These are phyloP conservation scores for Flabesymbios commensalis DNA, from an alignment of 2,888 invertebrate genomes.

Conservation along the genomic window DNA sequence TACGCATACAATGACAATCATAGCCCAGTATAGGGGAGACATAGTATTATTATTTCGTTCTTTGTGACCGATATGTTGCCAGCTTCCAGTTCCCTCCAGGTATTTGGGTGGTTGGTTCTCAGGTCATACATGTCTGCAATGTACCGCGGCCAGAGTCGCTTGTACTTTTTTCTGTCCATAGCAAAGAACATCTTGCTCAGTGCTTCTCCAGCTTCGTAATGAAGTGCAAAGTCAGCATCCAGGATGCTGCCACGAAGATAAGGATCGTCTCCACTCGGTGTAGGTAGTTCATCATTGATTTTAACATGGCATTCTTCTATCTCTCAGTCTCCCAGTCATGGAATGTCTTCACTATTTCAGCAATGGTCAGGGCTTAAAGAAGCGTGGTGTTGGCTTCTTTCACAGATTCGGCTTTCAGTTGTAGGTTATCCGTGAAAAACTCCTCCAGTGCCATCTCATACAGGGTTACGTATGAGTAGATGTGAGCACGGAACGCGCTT, in stretches of 20 bases:
- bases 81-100: background rate
- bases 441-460: slow-evolving; percentile 3
- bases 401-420: slow-evolving; percentile 5
- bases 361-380: slow-evolving; percentile 9
- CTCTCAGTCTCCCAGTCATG: slow-evolving; percentile 14
- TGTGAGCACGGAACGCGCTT: background rate
- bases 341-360: slow-evolving; percentile 11
- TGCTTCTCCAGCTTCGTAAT: slow-evolving; percentile 23
- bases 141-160: slow-evolving; percentile 1
- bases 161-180: slow-evolving; percentile 8
- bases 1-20: too few relatives aligned
- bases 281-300: slow-evolving; percentile 21
- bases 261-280: slow-evolving; percentile 24
- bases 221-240: slow-evolving; percentile 25
- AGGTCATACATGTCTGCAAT: background rate
- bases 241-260: slow-evolving; percentile 23
- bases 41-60: too few relatives aligned
- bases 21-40: too few relatives aligned
- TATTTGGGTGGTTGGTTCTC: background rate
- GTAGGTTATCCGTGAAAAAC: slow-evolving; percentile 20
- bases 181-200: slow-evolving; percentile 27
- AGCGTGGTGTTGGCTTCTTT: background rate
- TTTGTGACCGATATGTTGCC: slow-evolving; percentile 4
- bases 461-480: background rate
- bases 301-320: slow-evolving; percentile 26